Evolutionary conservation across 2,113 vertebrate genomes (phyloP), one percentile per base, ranked within the genome.

Genomic region (Ochotona curzoniae): DNA sequence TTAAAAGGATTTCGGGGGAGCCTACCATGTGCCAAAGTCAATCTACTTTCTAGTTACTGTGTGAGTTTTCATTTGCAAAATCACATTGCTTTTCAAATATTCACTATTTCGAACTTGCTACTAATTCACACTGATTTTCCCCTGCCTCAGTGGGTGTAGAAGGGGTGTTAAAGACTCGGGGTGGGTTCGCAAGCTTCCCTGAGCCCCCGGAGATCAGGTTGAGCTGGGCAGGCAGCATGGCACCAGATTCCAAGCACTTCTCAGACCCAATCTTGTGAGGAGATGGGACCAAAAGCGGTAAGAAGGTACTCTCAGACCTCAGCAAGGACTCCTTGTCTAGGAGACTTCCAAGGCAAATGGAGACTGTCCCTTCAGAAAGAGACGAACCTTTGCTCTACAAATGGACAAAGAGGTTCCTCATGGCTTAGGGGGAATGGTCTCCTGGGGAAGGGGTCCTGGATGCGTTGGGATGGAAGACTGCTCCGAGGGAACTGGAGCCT

Each of bases 11-110:
- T 96, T 93, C 18, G 83, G 87, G 86, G 86, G 87, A 67, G 69
- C 75, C 91, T 80, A 73, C 84, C 91, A 89, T 63, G 78, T 94
- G 96, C 96, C 96, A 96, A 96, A 96, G 85, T 95, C 96, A 96
- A 96, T 87, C 92, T 15, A 84, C 93, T 89, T 95, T 93, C 94
- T 85, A 94, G 96, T 96, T 75, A 93, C 87, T 73, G 8, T 73
- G 73, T 71, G 69, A 88, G 73, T 95, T 95, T 94, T 84, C 92
- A 95, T 88, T 93, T 20, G 64, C 84, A 94, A 93, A 94, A 88
- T 93, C 82, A 87, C n/a, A 84, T 93, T 84, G 85, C 93, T 89
- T 96, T 83, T 67, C 63, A 96, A 95, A 79, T 92, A 90, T 84
- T 92, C 90, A 49, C n/a, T 87, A 73, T 93, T 93, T 96, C 32